Conservation (phyloP, 2,113 vertebrate genomes). For the Pituophis catenifer region DNA sequence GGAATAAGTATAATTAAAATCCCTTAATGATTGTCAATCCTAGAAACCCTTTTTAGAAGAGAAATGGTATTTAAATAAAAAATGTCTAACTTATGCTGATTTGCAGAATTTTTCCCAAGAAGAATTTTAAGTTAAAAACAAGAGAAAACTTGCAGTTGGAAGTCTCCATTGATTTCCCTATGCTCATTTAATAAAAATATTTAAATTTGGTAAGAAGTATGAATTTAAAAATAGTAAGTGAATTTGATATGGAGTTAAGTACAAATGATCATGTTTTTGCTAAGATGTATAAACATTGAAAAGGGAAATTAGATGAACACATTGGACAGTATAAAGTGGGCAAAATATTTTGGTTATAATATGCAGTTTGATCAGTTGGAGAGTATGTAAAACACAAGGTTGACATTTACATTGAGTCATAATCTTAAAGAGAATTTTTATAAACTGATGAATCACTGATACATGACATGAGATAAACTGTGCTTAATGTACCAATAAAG, state of each 20-base stretch:
- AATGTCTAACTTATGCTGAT: too few relatives aligned
- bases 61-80: too few relatives aligned
- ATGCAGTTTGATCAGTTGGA: background rate
- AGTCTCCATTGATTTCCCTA: background rate
- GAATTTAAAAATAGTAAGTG: background rate
- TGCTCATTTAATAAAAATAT: background rate
- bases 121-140: too few relatives aligned
- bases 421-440: too few relatives aligned
- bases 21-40: too few relatives aligned
- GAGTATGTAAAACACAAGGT: background rate
- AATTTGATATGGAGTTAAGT: background rate
- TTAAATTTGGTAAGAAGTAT: background rate
- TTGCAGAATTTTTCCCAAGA: too few relatives aligned
- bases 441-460: background rate
- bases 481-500: background rate
- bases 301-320: background rate
- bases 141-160: too few relatives aligned
- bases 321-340: background rate
- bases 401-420: too few relatives aligned
- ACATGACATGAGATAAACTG: background rate
- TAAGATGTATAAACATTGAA: background rate
- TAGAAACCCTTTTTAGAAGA: too few relatives aligned
- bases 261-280: background rate
- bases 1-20: too few relatives aligned
- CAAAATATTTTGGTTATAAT: background rate